phyloP scores from a whole-genome alignment of 2,113 vertebrate species.

The Pterocles gutturalis region DNA sequence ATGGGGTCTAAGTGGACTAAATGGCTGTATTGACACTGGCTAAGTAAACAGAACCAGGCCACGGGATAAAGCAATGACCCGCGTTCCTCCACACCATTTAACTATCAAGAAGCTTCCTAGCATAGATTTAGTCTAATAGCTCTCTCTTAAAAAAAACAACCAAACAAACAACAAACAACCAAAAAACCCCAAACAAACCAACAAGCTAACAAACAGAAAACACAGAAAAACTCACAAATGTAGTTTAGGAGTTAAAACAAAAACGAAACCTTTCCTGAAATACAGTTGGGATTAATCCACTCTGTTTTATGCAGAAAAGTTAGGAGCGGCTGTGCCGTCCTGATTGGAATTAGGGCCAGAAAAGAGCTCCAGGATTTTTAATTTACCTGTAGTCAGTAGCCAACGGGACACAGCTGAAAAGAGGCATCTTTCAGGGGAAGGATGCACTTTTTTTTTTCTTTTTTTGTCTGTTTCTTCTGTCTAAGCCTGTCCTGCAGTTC shows the following conservation, averaged over 20 bases:
- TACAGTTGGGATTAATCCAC: neutral
- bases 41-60: neutral
- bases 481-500: neutral
- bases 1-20: neutral
- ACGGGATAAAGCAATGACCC: neutral
- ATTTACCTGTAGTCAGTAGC: neutral
- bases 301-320: neutral
- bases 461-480: neutral
- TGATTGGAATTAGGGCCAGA: fast-evolving
- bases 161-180: too few species aligned
- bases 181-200: too few species aligned
- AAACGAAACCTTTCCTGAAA: neutral
- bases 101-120: neutral
- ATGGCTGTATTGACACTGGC: neutral
- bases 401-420: fast-evolving
- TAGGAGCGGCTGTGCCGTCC: neutral
- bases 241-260: neutral
- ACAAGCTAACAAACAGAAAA: too few species aligned
- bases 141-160: neutral
- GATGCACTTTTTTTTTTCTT: neutral
- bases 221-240: neutral
- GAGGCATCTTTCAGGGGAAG: fast-evolving
- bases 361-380: neutral
- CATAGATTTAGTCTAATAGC: neutral
- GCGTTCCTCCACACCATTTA: neutral